Evolutionary conservation across 2,113 vertebrate genomes (phyloP).

Genomic region (Carassius gibelio): DNA sequence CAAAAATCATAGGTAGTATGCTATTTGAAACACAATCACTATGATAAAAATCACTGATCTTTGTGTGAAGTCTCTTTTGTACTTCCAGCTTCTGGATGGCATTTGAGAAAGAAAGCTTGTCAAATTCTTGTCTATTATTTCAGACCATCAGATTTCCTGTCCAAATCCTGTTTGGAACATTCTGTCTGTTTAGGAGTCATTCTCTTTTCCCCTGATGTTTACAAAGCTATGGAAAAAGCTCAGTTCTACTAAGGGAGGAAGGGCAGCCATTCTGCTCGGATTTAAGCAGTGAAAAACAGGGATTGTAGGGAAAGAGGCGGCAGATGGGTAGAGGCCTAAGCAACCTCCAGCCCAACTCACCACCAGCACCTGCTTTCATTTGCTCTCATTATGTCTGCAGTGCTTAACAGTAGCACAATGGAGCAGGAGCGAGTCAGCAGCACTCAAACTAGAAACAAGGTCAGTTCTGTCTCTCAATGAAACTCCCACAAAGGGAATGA

Average conservation of each 20-base stretch:
- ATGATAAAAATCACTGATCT: background rate
- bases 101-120: background rate
- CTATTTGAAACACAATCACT: background rate
- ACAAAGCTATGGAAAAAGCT: background rate
- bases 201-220: background rate
- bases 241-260: background rate
- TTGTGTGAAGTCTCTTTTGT: background rate
- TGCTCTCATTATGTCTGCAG: constrained; percentile 22
- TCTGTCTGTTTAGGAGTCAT: background rate
- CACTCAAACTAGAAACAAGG: background rate
- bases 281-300: background rate
- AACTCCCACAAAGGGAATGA: background rate
- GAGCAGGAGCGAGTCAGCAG: background rate
- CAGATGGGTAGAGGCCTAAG: background rate
- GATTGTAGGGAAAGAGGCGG: background rate
- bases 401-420: background rate
- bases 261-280: background rate
- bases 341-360: background rate
- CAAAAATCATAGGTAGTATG: background rate
- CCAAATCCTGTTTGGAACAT: background rate
- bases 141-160: background rate
- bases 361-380: constrained; percentile 25
- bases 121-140: background rate
- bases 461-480: background rate
- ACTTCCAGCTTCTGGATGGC: background rate